These are phyloP conservation scores for Nannobrachium achirus DNA, from an alignment of 2,113 vertebrate species.

Conservation along the genomic window DNA sequence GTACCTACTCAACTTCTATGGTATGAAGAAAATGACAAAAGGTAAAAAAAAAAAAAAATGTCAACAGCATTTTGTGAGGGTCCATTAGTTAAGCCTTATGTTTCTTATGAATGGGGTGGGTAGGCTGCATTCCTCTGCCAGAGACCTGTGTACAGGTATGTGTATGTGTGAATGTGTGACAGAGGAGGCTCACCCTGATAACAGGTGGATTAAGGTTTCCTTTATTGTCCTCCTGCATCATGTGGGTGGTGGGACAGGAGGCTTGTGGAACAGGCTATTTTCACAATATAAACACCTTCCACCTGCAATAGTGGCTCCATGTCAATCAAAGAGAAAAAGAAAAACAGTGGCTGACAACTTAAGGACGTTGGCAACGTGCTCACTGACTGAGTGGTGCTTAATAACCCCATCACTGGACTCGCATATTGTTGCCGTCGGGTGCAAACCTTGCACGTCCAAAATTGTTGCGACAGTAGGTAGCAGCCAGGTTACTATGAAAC, in stretches of 20 bases:
- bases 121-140: constrained; percentile 65
- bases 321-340: constrained; percentile 48
- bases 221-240: constrained; percentile 56
- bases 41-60: constrained; percentile 22
- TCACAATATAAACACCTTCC: constrained; percentile 49
- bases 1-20: constrained; percentile 44
- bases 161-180: constrained; percentile 44
- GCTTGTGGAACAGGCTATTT: constrained; percentile 31
- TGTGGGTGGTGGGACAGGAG: no score
- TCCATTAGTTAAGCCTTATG: constrained; percentile 55
- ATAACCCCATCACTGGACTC: no score
- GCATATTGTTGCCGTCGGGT: no score
- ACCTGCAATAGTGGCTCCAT: constrained; percentile 9
- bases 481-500: no score
- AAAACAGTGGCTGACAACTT: constrained; percentile 4
- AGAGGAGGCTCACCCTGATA: constrained; percentile 63
- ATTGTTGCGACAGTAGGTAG: no score
- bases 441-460: no score
- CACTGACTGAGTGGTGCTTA: no score
- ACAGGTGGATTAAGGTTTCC: constrained; percentile 75
- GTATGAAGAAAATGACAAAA: constrained; percentile 45
- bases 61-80: constrained; percentile 48
- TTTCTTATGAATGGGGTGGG: constrained; percentile 37
- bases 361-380: neutral
- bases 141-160: constrained; percentile 23